Evolutionary conservation across 2,797 vertebrate genomes (phyloP), one percentile per base, ranked within the genome.

Genomic region (Urophycis tenuis): DNA sequence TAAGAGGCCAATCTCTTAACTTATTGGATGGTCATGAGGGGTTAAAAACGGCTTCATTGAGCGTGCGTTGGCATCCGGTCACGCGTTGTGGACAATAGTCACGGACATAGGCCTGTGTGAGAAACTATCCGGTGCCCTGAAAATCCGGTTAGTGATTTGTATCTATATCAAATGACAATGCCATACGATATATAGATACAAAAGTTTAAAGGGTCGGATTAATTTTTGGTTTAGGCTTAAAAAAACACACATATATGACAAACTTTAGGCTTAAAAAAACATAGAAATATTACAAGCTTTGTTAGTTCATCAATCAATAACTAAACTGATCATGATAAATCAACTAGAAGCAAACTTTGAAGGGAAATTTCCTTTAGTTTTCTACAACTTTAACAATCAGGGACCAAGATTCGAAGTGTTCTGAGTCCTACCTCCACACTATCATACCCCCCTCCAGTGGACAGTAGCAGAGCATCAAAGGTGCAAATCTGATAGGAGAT

Each of bases 401-500:
- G 53, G 53, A 60, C 17, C 45, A n/a, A n/a, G 53, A 60, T 25
- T 7, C 9, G 6, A 8, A 25, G 53, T 60, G 53, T 60, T 60
- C 53, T n/a, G 53, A 25, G 53, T 5, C 8, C 7, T 53, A 60
- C 49, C 49, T 2, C 1, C 53, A 25, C 22, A 60, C 53, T 8
- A 25, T n/a, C n/a, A n/a, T n/a, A n/a, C n/a, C n/a, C n/a, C 73
- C 77, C 39, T 3, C 22, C 64, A 30, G 75, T 5, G 71, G 70
- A 45, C 41, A 17, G 67, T 75, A 49, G 75, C 80, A 79, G 80
- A 32, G 60, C 77, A 80, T 78, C 78, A 36, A 69, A 4, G 15
- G 71, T 76, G 60, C 72, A 70, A 64, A n/a, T 84, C 85, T 84
- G 75, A 81, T 86, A 77, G n/a, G 45, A 5, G 72, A 74, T 53